Base-by-base conservation (phyloP, 23 tunicate genomes). In the Phallusia fumigata region DNA sequence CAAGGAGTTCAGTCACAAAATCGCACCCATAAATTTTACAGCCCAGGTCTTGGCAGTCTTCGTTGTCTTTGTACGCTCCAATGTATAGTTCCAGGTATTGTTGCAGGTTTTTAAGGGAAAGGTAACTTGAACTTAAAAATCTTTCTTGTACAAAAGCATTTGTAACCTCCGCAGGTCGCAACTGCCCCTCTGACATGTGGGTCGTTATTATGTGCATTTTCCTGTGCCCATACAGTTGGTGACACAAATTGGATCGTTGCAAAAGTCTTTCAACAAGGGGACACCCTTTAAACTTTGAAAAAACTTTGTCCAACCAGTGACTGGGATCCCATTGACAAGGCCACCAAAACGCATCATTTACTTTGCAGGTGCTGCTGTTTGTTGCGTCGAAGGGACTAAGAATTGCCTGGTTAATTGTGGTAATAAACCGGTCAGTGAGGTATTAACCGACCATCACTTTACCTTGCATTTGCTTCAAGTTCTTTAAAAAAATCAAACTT, bases 401-500 rank as follows among this genome's bases (percentile, higher is more conserved):
- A 5, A 78, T 78, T 40, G 81, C 81, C 58, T 35, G 3, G 64
- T 78, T 78, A 28, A 78, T 36, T 6, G 81, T 34, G 65, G 28
- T 22, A 0, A 78, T 36, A 78, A 78, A 78, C 30, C 81, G 21
- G 3, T 36, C 26, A 2, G 81, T 78, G 5, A 78, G 81, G 19
- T 78, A 78, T 78, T 78, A 51, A 45, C 58, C 81, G 34, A 33
- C 81, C 53, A 36, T 78, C 16, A 72, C 33, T 72, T 72, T 72
- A 15, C 76, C 33, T 72, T 72, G 76, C 76, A 72, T 72, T 72
- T 72, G 76, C 21, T 15, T 18, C 1, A 78, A 69, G 8, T 78
- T 78, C 81, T 65, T 78, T 78, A 65, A 69, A 78, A n/a, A n/a
- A n/a, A n/a, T n/a, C n/a, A n/a, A n/a, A n/a, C n/a, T 78, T 74